phyloP scores from a whole-genome alignment of 2,113 vertebrate species.

The Tichodroma muraria region DNA sequence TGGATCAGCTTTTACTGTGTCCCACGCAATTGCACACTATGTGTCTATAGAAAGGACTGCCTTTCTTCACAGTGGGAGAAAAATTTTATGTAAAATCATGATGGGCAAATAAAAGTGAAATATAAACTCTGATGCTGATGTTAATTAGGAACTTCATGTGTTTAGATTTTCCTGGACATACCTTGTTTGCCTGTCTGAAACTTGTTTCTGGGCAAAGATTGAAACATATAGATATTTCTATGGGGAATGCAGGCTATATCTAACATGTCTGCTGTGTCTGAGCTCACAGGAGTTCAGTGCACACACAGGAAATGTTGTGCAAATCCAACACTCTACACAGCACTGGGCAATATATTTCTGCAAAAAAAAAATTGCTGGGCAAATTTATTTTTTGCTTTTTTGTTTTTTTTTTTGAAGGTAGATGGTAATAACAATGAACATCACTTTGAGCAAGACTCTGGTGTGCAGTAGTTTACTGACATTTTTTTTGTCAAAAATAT shows the following conservation, averaged over 20 bases:
- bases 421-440: not conserved
- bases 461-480: not conserved
- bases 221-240: not conserved
- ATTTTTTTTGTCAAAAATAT: not conserved
- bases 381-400: not conserved
- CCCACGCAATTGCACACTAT: not conserved
- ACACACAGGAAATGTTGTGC: not conserved
- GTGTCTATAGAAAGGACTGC: not conserved
- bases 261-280: not conserved
- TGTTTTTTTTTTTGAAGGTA: not conserved
- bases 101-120: not conserved
- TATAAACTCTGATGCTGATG: not conserved
- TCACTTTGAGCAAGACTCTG: not conserved
- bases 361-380: not conserved
- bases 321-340: not conserved
- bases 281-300: not conserved
- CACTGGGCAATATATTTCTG: not conserved
- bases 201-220: not conserved
- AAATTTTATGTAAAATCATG: not conserved
- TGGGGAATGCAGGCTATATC: not conserved
- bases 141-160: not conserved
- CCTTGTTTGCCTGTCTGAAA: not conserved
- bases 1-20: not conserved
- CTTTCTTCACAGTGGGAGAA: not conserved
- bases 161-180: not conserved